These are phyloP conservation scores for Albula goreensis DNA, from an alignment of 2,113 vertebrate species.

Conservation along the genomic window DNA sequence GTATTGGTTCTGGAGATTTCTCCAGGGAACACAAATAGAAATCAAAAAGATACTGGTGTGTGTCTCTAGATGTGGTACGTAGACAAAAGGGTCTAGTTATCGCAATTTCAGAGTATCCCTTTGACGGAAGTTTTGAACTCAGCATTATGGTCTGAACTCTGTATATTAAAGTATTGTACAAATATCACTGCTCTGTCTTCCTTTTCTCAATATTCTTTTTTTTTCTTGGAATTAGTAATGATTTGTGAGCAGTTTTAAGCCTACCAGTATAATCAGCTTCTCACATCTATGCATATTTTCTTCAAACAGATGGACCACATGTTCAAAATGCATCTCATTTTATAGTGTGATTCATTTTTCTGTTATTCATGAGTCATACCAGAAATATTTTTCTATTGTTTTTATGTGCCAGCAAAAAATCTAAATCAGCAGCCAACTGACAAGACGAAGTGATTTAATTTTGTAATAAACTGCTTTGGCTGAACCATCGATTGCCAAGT, in stretches of 20 bases:
- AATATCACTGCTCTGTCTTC: background rate
- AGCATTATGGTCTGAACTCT: too few species aligned
- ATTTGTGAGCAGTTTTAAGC: background rate
- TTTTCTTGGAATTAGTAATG: background rate
- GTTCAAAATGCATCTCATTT: background rate
- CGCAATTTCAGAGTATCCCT: too few species aligned
- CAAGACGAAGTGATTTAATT: background rate
- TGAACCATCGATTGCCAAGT: background rate
- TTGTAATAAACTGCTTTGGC: background rate
- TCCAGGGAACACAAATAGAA: too few species aligned
- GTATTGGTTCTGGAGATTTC: too few species aligned
- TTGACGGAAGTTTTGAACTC: too few species aligned
- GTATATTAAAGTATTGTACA: background rate
- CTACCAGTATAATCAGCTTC: background rate
- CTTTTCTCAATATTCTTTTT: background rate
- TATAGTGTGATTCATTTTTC: background rate
- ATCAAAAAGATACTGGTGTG: too few species aligned
- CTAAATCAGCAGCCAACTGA: background rate
- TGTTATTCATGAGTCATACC: too few species aligned
- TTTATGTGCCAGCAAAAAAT: too few species aligned
- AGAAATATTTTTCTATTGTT: too few species aligned
- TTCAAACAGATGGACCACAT: background rate
- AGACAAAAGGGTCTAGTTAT: too few species aligned
- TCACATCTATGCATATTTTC: background rate
- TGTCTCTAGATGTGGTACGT: too few species aligned